These are phyloP conservation scores for Callopanchax toddi DNA, from an alignment of 2,113 vertebrate genomes.

Conservation along the genomic window DNA sequence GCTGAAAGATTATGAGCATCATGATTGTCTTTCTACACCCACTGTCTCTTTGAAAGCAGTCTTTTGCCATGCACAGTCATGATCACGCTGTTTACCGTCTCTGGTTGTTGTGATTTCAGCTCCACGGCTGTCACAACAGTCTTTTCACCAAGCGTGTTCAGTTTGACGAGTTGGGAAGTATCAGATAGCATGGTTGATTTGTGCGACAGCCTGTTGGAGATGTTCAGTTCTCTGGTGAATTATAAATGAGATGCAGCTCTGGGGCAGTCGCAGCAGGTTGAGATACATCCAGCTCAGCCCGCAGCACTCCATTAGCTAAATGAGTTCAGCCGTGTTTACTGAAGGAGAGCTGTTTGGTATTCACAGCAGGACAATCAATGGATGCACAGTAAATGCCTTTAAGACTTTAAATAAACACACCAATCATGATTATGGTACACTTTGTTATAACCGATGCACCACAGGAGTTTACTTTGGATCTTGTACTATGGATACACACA, in stretches of 20 bases:
- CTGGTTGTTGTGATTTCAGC: conserved; percentile 1
- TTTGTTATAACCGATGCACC: too few relatives aligned
- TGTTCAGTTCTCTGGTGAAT: conserved; percentile 50
- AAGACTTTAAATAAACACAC: background rate
- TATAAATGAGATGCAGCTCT: conserved; percentile 50
- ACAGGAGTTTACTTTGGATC: too few relatives aligned
- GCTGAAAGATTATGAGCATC: background rate
- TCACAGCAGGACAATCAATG: conserved; percentile 6
- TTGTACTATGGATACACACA: too few relatives aligned
- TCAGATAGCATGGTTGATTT: conserved; percentile 23
- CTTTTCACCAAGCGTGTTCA: conserved; percentile 9
- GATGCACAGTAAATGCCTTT: background rate
- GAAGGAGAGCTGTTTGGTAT: background rate
- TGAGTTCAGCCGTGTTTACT: conserved; percentile 14
- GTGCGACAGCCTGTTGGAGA: conserved; percentile 22
- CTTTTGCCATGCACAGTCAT: background rate
- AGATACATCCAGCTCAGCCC: conserved; percentile 14
- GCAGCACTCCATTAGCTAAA: conserved; percentile 37
- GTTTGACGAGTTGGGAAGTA: conserved; percentile 1
- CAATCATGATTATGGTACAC: too few relatives aligned
- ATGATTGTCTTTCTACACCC: background rate
- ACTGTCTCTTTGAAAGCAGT: background rate
- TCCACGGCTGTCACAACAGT: conserved; percentile 5
- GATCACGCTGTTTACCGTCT: background rate
- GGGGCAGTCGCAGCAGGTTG: conserved; percentile 32